Conservation (phyloP, 2,113 vertebrate species). For the Capricornis sumatraensis region DNA sequence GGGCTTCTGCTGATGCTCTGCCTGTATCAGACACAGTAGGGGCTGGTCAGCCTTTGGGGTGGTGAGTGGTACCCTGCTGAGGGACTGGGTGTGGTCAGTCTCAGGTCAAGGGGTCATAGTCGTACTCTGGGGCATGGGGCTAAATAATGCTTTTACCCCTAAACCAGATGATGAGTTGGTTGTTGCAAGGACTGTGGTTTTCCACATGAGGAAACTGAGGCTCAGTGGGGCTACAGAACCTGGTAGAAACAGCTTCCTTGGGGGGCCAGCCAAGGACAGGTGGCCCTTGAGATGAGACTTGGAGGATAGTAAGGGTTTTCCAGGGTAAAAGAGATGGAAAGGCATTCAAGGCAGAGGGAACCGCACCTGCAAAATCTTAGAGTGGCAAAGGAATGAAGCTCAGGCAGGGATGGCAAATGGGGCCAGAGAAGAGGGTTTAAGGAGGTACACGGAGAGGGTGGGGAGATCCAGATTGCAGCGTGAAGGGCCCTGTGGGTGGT, state of each 20-base stretch:
- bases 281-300: neutral
- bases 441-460: too few species aligned
- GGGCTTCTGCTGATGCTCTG: neutral
- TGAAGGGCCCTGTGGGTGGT: neutral
- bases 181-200: neutral
- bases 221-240: neutral
- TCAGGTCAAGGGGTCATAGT: neutral
- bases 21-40: neutral
- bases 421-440: neutral
- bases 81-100: neutral
- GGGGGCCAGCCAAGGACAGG: neutral
- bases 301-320: neutral
- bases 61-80: neutral
- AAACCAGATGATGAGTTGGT: neutral
- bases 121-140: neutral
- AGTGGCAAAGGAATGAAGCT: neutral
- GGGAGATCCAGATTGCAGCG: neutral
- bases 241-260: neutral
- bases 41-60: rapidly evolving
- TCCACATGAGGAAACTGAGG: neutral
- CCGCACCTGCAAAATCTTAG: neutral
- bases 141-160: neutral
- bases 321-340: neutral
- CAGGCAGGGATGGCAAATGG: neutral
- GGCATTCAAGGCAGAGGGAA: neutral